Evolutionary conservation across 2,797 vertebrate species (phyloP), one percentile per base, ranked within the genome.

Genomic region (Sebastolobus alascanus): DNA sequence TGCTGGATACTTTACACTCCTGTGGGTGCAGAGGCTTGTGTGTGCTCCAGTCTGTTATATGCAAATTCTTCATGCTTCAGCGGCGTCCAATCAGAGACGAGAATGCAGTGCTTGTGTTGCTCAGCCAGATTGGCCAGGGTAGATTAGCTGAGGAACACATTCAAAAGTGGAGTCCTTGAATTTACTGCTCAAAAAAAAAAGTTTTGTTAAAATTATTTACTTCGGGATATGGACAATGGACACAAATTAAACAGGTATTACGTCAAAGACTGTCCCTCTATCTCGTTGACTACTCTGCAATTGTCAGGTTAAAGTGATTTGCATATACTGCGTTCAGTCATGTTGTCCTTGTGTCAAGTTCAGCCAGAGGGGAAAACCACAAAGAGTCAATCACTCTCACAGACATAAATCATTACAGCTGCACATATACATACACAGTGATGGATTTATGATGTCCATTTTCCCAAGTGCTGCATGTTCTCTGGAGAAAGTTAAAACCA

Each of bases 51-150:
- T 10, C 69, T 88, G 78, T 75, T 92, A 86, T 93, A 94, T 94
- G 93, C 93, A 94, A 93, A 94, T 93, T 33, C 64, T 86, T n/a
- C 63, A 52, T 0, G 1, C 25, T 50, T 68, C 8, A 35, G 52
- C 22, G 43, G 18, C 4, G 2, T 13, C 90, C 90, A 94, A 94
- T 93, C 88, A 90, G 72, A 84, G 58, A 16, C 25, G 27, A 75
- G 87, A 52, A 69, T 68, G 50, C 1, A n/a, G 50, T 29, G 22
- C 59, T 31, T 29, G 63, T 68, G 72, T 72, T 83, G 52, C 52
- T 46, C 35, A 77, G 71, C 78, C 80, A 87, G 75, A 78, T 64
- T 7, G 2, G 22, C 64, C 29, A 31, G 71, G 29, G 75, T 29
- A 56, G 31, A 22, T 50, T 5, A 52, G 29, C 8, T n/a, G 46